These are phyloP conservation scores for Triops cancriformis DNA, from an alignment of 1,140 invertebrate species.

Conservation along the genomic window DNA sequence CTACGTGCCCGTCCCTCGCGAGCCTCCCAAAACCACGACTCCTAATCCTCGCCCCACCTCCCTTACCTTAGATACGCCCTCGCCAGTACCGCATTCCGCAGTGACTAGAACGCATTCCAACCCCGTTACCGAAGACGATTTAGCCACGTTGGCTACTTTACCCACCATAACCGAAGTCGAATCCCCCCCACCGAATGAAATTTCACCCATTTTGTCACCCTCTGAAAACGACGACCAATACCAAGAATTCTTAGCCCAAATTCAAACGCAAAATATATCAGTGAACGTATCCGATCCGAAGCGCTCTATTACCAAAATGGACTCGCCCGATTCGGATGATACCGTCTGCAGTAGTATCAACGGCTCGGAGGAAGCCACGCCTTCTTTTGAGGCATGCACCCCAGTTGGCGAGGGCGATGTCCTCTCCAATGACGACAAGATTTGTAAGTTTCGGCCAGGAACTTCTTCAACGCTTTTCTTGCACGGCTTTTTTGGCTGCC, in stretches of 20 bases:
- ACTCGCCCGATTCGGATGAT: slow-evolving; percentile 25
- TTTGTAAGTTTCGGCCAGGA: background rate
- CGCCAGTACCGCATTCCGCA: slow-evolving; percentile 18
- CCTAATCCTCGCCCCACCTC: slow-evolving; percentile 22
- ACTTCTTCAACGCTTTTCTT: background rate
- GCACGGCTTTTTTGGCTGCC: no score
- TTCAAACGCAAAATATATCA: slow-evolving; percentile 17
- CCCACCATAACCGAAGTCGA: slow-evolving; percentile 31
- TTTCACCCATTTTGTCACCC: slow-evolving; percentile 31
- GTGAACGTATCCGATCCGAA: slow-evolving; percentile 13
- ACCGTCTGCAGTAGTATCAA: slow-evolving; percentile 24
- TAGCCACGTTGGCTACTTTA: slow-evolving; percentile 24
- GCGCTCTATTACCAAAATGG: slow-evolving; percentile 23
- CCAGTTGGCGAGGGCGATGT: slow-evolving; percentile 20
- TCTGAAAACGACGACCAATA: slow-evolving; percentile 29
- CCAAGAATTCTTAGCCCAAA: slow-evolving; percentile 25
- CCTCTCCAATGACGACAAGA: background rate
- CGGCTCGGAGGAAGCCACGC: slow-evolving; percentile 21
- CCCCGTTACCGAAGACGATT: slow-evolving; percentile 18
- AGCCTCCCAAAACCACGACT: background rate
- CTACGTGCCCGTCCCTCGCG: slow-evolving; percentile 20
- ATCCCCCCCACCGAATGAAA: slow-evolving; percentile 31
- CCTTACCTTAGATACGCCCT: slow-evolving; percentile 15
- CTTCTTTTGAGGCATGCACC: background rate
- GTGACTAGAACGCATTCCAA: slow-evolving; percentile 7